These are phyloP conservation scores for Cybosia mesomella DNA, from an alignment of 2,888 invertebrate genomes.

Conservation along the genomic window DNA sequence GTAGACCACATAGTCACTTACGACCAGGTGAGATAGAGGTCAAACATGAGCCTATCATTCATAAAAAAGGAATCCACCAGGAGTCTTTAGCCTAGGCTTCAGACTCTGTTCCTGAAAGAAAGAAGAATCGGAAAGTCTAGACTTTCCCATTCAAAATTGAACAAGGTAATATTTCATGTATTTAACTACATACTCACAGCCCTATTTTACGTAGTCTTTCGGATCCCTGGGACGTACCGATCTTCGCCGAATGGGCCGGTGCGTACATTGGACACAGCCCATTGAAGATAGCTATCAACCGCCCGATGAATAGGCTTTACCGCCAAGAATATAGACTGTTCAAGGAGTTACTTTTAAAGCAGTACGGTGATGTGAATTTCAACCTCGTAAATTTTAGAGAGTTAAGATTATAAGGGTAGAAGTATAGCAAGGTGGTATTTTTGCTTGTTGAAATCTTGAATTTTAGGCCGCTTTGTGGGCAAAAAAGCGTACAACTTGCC, in stretches of 20 bases:
- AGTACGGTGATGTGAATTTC: not conserved
- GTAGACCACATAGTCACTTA: too few species aligned
- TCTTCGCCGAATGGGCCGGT: slow-evolving; percentile 69
- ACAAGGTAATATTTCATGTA: not conserved
- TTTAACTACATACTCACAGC: slow-evolving; percentile 23
- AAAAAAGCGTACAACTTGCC: not conserved
- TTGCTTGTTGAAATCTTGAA: not conserved
- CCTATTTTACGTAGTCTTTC: slow-evolving; percentile 46
- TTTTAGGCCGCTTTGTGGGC: not conserved
- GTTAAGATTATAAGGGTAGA: not conserved
- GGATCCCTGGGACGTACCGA: slow-evolving; percentile 66
- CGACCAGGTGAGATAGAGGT: too few species aligned
- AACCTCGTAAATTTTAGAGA: not conserved
- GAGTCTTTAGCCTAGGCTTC: too few species aligned
- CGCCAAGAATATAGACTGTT: slow-evolving; percentile 43
- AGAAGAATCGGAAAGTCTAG: too few species aligned
- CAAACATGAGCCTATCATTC: too few species aligned
- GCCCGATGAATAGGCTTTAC: slow-evolving; percentile 59
- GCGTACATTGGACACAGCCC: slow-evolving; percentile 68
- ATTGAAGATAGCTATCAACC: slow-evolving; percentile 75
- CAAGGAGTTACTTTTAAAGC: slow-evolving; percentile 16
- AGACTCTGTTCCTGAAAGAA: too few species aligned
- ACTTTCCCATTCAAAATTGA: too few species aligned
- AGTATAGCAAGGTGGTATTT: not conserved
- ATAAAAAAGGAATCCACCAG: too few species aligned